A percentile compares a stretch with the other conserved stretches of the same genome.
Conservation (phyloP, 92 coral and sea anemone genomes). For the Pocillopora grandis region DNA sequence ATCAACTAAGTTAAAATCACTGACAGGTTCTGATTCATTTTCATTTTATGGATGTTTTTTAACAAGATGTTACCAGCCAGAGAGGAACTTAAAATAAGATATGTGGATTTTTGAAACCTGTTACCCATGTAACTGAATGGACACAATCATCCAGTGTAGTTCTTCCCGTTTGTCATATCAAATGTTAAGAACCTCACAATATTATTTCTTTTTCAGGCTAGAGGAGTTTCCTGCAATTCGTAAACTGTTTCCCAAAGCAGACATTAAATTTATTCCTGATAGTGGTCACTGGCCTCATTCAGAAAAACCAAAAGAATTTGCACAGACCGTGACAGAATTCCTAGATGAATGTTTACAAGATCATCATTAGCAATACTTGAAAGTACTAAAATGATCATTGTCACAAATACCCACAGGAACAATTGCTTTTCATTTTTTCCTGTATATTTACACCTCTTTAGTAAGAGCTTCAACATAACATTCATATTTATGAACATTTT, state of each 20-base stretch:
- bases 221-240: constrained; percentile 63
- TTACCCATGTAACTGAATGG: no score
- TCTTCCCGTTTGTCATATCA: background rate
- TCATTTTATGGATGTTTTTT: no score
- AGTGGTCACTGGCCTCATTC: constrained; percentile 93
- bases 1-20: no score
- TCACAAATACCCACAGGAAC: background rate
- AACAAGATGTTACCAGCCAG: no score
- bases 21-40: no score
- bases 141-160: background rate
- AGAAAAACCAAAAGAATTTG: constrained; percentile 82
- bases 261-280: constrained; percentile 74
- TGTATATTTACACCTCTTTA: no score
- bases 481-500: no score
- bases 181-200: background rate
- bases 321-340: constrained; percentile 66
- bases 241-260: constrained; percentile 82
- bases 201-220: constrained; percentile 36
- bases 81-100: no score
- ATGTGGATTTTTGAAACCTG: no score
- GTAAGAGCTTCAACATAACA: no score
- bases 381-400: background rate
- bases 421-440: no score
- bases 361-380: background rate
- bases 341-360: constrained; percentile 28